These are phyloP conservation scores for Bombus picipes DNA, from an alignment of 1,140 invertebrate genomes.

Conservation along the genomic window DNA sequence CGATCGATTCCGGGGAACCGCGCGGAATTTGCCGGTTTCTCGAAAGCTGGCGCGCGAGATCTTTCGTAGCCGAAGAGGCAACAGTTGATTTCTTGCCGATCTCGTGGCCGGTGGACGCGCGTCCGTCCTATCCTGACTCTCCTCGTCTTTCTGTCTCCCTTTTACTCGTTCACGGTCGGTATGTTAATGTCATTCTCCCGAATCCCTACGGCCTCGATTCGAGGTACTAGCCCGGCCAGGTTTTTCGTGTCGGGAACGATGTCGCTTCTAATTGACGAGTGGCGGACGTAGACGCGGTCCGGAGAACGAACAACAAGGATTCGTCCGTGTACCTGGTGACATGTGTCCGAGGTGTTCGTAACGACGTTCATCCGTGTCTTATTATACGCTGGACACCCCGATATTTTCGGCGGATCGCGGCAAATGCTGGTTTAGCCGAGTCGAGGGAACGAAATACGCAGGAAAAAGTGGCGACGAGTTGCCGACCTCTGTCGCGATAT, in stretches of 20 bases:
- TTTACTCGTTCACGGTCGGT: conserved; percentile 57
- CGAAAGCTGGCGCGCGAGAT: conserved; percentile 56
- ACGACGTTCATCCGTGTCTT: conserved; percentile 68
- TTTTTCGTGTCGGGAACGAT: conserved; percentile 73
- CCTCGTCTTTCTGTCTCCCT: background rate
- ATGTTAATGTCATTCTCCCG: conserved; percentile 79
- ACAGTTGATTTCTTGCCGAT: conserved; percentile 64
- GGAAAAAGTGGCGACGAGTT: conserved; percentile 31
- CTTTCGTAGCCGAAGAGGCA: background rate
- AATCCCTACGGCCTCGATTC: conserved; percentile 71
- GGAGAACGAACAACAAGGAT: conserved; percentile 22
- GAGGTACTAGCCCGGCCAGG: conserved; percentile 71
- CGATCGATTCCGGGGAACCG: conserved; percentile 68
- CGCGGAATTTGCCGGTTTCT: conserved; percentile 68
- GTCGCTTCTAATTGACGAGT: conserved; percentile 80
- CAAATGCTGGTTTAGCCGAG: conserved; percentile 52
- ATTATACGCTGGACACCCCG: conserved; percentile 70
- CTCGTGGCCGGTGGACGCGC: conserved; percentile 12
- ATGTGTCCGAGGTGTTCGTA: conserved; percentile 77
- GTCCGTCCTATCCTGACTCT: background rate
- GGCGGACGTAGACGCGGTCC: conserved; percentile 58
- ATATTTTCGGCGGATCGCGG: conserved; percentile 69
- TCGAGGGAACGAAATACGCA: no score
- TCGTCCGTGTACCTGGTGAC: conserved; percentile 60
- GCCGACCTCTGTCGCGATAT: background rate